Evolutionary conservation across 2,113 vertebrate genomes (phyloP).

Genomic region (Centropus bengalensis): DNA sequence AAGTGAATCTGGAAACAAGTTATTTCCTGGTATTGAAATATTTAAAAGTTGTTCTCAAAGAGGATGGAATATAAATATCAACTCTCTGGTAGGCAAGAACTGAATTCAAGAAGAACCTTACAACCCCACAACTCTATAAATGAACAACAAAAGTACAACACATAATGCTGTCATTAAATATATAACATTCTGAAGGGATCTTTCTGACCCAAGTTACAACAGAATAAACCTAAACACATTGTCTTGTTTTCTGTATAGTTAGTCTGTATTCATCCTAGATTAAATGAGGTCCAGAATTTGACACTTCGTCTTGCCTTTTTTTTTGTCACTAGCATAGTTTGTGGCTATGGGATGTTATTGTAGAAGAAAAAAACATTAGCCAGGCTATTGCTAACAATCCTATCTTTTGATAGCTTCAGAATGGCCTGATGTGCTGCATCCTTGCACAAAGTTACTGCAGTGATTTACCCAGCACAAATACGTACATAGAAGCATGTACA

Average conservation of each 20-base stretch:
- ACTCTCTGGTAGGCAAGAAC: neutral
- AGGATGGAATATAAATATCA: neutral
- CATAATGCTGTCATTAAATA: neutral
- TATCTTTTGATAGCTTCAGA: neutral
- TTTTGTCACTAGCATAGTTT: neutral
- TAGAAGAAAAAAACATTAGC: neutral
- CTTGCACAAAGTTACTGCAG: neutral
- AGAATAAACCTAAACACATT: neutral
- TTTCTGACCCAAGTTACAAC: neutral
- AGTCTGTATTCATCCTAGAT: neutral
- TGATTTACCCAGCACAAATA: neutral
- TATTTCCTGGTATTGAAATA: neutral
- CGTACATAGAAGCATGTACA: neutral
- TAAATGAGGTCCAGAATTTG: neutral
- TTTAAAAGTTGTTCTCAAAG: constrained; percentile 5
- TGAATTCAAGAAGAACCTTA: neutral
- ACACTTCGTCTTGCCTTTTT: neutral
- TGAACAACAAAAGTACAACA: neutral
- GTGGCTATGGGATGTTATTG: neutral
- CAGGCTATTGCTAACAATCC: neutral
- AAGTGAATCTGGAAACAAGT: constrained; percentile 12
- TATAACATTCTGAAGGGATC: neutral
- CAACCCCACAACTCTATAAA: neutral
- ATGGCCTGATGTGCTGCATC: neutral
- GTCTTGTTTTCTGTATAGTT: neutral